Evolutionary conservation across 2,888 invertebrate species (phyloP).

Genomic region (Agapostemon virescens): DNA sequence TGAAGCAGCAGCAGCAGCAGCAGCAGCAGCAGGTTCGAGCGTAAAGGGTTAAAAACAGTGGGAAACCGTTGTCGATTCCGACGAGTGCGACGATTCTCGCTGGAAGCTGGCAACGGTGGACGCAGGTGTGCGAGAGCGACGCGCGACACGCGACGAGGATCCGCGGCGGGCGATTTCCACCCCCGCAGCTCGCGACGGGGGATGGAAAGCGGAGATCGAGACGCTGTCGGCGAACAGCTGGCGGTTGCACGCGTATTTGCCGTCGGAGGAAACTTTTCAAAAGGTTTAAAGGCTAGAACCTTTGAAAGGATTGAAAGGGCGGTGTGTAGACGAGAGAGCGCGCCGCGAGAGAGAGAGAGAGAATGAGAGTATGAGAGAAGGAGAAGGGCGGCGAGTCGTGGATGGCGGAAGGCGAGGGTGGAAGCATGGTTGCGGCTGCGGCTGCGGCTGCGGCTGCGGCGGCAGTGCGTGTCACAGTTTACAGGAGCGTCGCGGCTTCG

Average conservation of each 20-base stretch:
- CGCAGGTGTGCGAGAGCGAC: neutral
- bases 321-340: slow-evolving; percentile 23
- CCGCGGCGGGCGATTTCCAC: neutral
- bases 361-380: neutral
- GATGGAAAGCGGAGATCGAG: slow-evolving; percentile 3
- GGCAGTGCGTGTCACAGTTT: slow-evolving; percentile 41
- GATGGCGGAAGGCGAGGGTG: neutral
- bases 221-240: slow-evolving; percentile 21
- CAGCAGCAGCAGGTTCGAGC: no score
- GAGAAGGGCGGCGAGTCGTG: neutral
- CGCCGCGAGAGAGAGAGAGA: neutral
- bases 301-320: slow-evolving; percentile 37
- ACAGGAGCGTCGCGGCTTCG: slow-evolving; percentile 24
- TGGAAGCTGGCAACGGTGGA: neutral
- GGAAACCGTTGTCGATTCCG: neutral
- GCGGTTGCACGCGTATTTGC: slow-evolving; percentile 29
- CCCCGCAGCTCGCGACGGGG: neutral
- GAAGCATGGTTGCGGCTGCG: slow-evolving; percentile 4
- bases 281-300: slow-evolving; percentile 31
- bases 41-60: no score
- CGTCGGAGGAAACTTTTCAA: slow-evolving; percentile 31
- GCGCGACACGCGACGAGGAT: neutral
- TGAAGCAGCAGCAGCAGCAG: no score
- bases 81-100: neutral
- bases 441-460: slow-evolving; percentile 6